Base-by-base conservation (phyloP, 2,888 invertebrate genomes). In the Aspidapion aeneum region DNA sequence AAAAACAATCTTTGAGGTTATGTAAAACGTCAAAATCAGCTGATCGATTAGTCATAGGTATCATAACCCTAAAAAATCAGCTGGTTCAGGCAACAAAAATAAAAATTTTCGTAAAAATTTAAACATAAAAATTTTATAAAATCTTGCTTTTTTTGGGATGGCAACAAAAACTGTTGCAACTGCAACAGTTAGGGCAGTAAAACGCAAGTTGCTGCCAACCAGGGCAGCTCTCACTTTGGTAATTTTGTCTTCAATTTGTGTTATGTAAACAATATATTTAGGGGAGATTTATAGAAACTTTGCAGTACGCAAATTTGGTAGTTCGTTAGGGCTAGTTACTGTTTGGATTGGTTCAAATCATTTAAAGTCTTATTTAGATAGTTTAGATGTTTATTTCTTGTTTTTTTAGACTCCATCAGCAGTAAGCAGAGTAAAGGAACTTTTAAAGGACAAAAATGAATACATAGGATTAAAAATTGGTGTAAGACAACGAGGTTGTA, bases 401-500 rank as follows among this genome's bases (percentile, higher is more conserved):
- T n/a, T n/a, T n/a, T 83, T 84, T 72, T 79, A 87, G 87, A 96
- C 96, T 49, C 87, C 88, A 22, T 83, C 90, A 65, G 97, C 97
- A 65, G 91, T 97, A 1, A 84, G 85, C 58, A 90, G 92, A 80
- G 87, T 97, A 18, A 95, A 93, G 81, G 86, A 90, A 74, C 83
- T 98, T 62, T 84, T 97, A 77, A 77, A 85, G 49, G 87, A 88
- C 67, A 89, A 91, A 76, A 86, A 89, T 63, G 91, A 93, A 73
- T 86, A 80, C 77, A 87, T 94, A 74, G 98, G 95, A 1, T 82
- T 98, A 50, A 94, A 94, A 84, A 93, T 99, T 74, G 98, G 99
- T 60, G 98, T 99, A 1, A 87, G 92, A 65, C 97, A 98, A 79
- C 86, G 98, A 74, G 99, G 99, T 1, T 99, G 99, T 79, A 99